Evolutionary conservation across 2,797 vertebrate species (phyloP), one percentile per base, ranked within the genome.

Genomic region (Labroides dimidiatus): DNA sequence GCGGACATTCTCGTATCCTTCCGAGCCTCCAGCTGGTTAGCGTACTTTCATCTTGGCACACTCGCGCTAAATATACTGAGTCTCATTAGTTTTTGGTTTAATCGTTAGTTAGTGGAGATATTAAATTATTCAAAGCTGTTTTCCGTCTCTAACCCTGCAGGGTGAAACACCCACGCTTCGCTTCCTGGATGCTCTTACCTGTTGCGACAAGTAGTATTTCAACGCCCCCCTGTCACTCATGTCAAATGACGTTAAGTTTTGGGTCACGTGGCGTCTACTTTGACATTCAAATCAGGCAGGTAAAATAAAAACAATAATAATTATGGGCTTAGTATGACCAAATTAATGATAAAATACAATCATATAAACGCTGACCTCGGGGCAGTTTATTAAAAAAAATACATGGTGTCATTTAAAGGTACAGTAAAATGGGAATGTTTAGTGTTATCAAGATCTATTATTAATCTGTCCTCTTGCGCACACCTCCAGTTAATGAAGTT

Each of bases 181-280:
- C 82, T 93, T 93, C 92, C 91, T 83, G 43, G 21, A 84, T 66
- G 21, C 24, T 65, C 21, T 51, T 75, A 89, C 80, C 86, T 87
- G 77, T 51, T 51, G 27, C 23, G 30, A 52, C 3, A 1, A 2
- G 10, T 12, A 2, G 30, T 7, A 27, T 74, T 75, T 58, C 77
- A 77, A 70, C 87, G 74, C 85, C 84, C 74, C 74, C 67, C 44
- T 60, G 15, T 44, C 37, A 21, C 1, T 15, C 44, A 23, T 45
- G 11, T 45, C 77, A 66, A 1, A 41, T 49, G 66, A 54, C 14
- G 16, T 16, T 0, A 3, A 1, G 11, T 14, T 33, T 16, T 16
- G 27, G 2, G 48, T 77, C 77, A 69, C n/a, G 3, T 71, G 73
- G 20, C 8, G 49, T n/a, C 30, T 33, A 33, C 30, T 9, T 33